Evolutionary conservation across 2,797 vertebrate species (phyloP).

Genomic region (Artibeus lituratus): DNA sequence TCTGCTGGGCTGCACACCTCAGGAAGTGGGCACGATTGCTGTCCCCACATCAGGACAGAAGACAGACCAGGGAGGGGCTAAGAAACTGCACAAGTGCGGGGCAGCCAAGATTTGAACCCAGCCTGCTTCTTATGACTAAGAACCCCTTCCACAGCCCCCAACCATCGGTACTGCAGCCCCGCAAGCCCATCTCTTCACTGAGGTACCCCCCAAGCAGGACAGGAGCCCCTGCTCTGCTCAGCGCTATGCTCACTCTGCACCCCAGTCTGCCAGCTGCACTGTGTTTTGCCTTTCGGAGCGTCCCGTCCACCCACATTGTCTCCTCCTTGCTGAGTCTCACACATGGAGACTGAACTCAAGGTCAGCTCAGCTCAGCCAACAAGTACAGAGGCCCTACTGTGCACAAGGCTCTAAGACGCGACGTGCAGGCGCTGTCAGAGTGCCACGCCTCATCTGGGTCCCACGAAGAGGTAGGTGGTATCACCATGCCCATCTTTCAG

Average conservation of each 20-base stretch:
- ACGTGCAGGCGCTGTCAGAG: fast-evolving
- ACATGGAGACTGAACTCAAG: background rate
- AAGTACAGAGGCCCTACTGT: background rate
- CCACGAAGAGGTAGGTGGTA: background rate
- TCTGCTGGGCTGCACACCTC: background rate
- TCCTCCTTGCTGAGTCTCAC: background rate
- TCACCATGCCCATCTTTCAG: background rate
- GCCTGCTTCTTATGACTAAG: background rate
- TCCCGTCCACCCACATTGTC: too few species aligned
- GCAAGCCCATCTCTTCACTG: background rate
- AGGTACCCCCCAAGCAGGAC: background rate
- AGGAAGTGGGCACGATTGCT: fast-evolving
- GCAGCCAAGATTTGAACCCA: background rate
- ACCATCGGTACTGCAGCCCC: fast-evolving
- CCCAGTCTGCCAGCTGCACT: background rate
- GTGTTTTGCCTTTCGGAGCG: background rate
- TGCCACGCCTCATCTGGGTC: background rate
- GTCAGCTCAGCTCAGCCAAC: background rate
- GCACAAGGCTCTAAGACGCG: background rate
- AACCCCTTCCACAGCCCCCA: background rate
- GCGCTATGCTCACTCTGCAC: fast-evolving
- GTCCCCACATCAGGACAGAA: background rate
- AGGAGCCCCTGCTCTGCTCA: background rate
- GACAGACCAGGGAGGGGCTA: background rate
- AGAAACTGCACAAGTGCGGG: background rate